These are phyloP conservation scores for Calypte anna DNA, from an alignment of 2,113 vertebrate genomes.

Conservation along the genomic window DNA sequence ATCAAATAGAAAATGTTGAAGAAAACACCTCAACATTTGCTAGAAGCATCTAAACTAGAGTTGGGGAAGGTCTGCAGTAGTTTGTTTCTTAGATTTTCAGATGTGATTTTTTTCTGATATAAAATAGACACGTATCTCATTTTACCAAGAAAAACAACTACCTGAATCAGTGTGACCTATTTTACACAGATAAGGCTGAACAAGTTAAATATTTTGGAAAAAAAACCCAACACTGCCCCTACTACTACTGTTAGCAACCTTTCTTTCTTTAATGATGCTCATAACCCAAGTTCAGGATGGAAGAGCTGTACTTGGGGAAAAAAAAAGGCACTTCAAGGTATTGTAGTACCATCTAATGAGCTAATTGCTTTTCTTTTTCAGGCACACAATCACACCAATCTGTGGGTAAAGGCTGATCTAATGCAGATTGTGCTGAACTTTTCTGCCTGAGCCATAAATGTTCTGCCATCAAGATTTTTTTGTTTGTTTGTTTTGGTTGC, in stretches of 20 bases:
- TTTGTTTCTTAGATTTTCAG: neutral
- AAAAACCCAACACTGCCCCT: neutral
- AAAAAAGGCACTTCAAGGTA: neutral
- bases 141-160: neutral
- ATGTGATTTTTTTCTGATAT: neutral
- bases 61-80: neutral
- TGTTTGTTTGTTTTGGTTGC: neutral
- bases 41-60: neutral
- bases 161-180: neutral
- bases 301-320: neutral
- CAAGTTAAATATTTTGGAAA: neutral
- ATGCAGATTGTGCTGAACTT: neutral
- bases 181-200: neutral
- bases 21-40: neutral
- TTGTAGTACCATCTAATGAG: neutral
- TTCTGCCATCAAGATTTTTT: neutral
- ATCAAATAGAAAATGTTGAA: neutral
- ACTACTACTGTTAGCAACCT: neutral
- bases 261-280: neutral
- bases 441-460: neutral
- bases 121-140: neutral
- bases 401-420: neutral
- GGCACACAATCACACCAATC: neutral
- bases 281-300: neutral
- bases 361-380: neutral